A percentile compares a stretch with the other conserved stretches of the same genome.
phyloP scores from a whole-genome alignment of 2,888 invertebrate genomes.

The Campaea margaritaria region DNA sequence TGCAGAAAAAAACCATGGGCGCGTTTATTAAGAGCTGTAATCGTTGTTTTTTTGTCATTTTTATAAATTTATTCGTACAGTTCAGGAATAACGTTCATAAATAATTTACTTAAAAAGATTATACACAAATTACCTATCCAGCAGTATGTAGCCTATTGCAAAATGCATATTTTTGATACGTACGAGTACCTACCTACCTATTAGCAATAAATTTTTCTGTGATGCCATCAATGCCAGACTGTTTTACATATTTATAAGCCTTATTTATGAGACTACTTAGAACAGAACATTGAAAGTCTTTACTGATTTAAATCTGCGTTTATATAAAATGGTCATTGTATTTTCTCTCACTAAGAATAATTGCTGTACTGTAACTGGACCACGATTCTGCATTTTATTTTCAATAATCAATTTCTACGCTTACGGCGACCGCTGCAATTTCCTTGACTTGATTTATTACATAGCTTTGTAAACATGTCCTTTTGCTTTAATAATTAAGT shows the following conservation, averaged over 20 bases:
- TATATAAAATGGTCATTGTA: slow-evolving; percentile 69
- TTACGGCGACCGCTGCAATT: slow-evolving; percentile 57
- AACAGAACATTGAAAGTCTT: slow-evolving; percentile 68
- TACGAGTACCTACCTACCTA: slow-evolving; percentile 39
- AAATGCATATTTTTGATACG: slow-evolving; percentile 53
- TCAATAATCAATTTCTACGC: slow-evolving; percentile 64
- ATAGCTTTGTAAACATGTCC: slow-evolving; percentile 42
- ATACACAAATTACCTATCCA: no score
- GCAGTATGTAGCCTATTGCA: slow-evolving; percentile 3
- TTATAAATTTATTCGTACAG: neutral
- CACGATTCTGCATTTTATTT: slow-evolving; percentile 66
- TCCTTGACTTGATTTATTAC: slow-evolving; percentile 58
- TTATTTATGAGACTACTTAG: slow-evolving; percentile 75
- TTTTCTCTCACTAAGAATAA: slow-evolving; percentile 69
- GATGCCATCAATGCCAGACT: slow-evolving; percentile 65
- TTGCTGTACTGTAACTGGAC: slow-evolving; percentile 59
- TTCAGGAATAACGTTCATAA: neutral
- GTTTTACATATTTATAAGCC: slow-evolving; percentile 77
- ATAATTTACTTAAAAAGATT: neutral
- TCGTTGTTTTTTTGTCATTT: slow-evolving; percentile 33
- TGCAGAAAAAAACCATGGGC: slow-evolving; percentile 50
- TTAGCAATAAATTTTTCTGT: slow-evolving; percentile 71
- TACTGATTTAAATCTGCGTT: slow-evolving; percentile 69
- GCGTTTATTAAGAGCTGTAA: slow-evolving; percentile 58
- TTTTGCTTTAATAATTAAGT: slow-evolving; percentile 37